Conservation (phyloP, 1,140 invertebrate species). For the Anastrepha ludens region DNA sequence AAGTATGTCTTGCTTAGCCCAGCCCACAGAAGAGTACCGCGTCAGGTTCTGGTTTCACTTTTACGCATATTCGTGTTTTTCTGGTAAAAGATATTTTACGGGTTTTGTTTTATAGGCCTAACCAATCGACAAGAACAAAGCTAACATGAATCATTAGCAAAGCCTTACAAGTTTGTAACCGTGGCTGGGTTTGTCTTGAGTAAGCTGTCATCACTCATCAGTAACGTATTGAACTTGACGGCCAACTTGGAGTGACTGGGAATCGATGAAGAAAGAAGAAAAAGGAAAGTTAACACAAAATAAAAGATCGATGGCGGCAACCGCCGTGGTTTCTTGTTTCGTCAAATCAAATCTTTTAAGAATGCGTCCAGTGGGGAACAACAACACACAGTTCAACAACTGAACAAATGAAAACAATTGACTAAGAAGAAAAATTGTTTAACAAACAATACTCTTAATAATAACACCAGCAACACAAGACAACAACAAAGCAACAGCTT, state of each 20-base stretch:
- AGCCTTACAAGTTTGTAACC: not conserved
- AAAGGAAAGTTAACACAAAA: not conserved
- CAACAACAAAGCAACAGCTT: conserved; percentile 23
- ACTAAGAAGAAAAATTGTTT: conserved; percentile 53
- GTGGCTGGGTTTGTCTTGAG: not conserved
- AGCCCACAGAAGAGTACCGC: too few species aligned
- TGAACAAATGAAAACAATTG: conserved; percentile 43
- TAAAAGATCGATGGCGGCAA: not conserved
- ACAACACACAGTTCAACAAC: conserved; percentile 12
- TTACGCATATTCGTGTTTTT: too few species aligned
- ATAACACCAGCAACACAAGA: conserved; percentile 27
- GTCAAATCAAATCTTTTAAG: not conserved
- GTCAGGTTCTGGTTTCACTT: too few species aligned
- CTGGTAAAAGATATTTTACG: too few species aligned
- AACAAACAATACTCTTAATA: conserved; percentile 54
- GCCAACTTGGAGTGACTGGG: not conserved
- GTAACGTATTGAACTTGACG: conserved; percentile 38
- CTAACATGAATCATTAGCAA: not conserved
- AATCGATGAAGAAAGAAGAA: not conserved
- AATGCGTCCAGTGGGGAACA: not conserved
- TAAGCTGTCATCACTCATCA: conserved; percentile 48
- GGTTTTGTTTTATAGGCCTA: not conserved
- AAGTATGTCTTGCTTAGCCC: too few species aligned
- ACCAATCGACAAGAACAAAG: not conserved
- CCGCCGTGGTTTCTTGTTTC: not conserved